Evolutionary conservation across 2,113 vertebrate species (phyloP), one percentile per base, ranked within the genome.

Genomic region (Triplophysa siluroides): DNA sequence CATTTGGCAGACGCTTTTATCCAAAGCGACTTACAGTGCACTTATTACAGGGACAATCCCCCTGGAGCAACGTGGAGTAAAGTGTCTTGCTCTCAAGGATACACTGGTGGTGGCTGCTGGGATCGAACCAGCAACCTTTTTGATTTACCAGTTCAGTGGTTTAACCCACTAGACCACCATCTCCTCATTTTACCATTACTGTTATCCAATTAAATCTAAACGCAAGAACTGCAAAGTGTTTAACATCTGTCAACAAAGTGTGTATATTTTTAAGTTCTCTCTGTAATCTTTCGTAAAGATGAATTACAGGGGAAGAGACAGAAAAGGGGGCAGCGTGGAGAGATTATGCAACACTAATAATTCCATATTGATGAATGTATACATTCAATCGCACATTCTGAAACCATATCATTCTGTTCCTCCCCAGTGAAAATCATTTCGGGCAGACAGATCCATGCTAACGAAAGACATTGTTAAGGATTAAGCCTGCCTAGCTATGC

Each of bases 401-500:
- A 56, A 8, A 56, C 52, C 52, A 19, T 11, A 73, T 73, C n/a
- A 4, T 74, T 61, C 43, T 1, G 11, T 41, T 74, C 56, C 60
- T 61, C 33, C 19, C 50, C 24, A 56, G 19, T 33, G 10, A 24
- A n/a, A n/a, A n/a, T n/a, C n/a, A n/a, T 21, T 16, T 54, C 18
- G 52, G 24, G 47, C 52, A 58, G 33, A 24, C 41, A 19, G n/a
- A 43, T 41, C 29, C 72, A 75, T 62, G 38, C 58, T 62, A 62
- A 75, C 43, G 14, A 8, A 58, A 62, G 2, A 62, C n/a, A 58
- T n/a, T 58, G 23, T 9, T 62, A 7, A 47, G 45, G 38, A 63
- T 75, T 26, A 47, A 47, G 2, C 24, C 58, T 63, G 72, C 43
- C 38, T 75, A 14, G 41, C 72, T 63, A 24, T 63, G 41, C 58